A percentile compares a stretch with the other conserved stretches of the same genome.
phyloP scores from a whole-genome alignment of 2,797 vertebrate species.

The Amniataba percoides region DNA sequence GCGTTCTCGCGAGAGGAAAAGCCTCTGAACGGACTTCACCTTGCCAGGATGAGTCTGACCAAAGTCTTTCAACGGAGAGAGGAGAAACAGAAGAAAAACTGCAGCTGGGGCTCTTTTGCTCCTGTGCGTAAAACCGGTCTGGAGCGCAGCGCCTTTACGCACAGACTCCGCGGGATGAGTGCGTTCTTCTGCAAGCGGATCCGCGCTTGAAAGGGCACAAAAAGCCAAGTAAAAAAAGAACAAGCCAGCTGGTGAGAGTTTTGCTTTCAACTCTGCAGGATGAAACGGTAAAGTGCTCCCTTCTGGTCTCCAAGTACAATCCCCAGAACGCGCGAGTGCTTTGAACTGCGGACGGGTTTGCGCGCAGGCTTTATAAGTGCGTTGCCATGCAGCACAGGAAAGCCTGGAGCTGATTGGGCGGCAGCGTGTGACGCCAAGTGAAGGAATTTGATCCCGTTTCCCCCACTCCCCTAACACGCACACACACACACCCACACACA shows the following conservation, averaged over 20 bases:
- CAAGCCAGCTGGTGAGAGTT: slow-evolving; percentile 48
- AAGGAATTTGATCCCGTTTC: slow-evolving; percentile 71
- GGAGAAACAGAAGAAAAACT: slow-evolving; percentile 2
- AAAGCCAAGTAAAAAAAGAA: neutral
- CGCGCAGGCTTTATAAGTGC: slow-evolving; percentile 73
- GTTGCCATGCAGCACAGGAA: slow-evolving; percentile 55
- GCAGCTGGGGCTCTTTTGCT: slow-evolving; percentile 26
- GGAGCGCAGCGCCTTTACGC: slow-evolving; percentile 59
- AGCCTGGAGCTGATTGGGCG: slow-evolving; percentile 73
- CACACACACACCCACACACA: slow-evolving; percentile 25
- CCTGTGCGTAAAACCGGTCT: slow-evolving; percentile 63
- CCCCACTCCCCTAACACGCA: slow-evolving; percentile 31
- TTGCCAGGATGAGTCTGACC: slow-evolving; percentile 28
- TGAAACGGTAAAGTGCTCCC: slow-evolving; percentile 67
- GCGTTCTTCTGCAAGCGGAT: slow-evolving; percentile 38
- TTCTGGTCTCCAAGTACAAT: slow-evolving; percentile 73
- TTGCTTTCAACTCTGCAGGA: slow-evolving; percentile 45
- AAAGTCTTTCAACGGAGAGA: slow-evolving; percentile 40
- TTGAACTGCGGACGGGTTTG: slow-evolving; percentile 68
- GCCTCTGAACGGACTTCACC: slow-evolving; percentile 39
- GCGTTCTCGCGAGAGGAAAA: slow-evolving; percentile 27
- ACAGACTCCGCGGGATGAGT: slow-evolving; percentile 31
- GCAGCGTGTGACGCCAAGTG: slow-evolving; percentile 70
- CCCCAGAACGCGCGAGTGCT: slow-evolving; percentile 78
- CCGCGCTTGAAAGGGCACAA: slow-evolving; percentile 39